Evolutionary conservation across 2,888 invertebrate species (phyloP).

Genomic region (Agrotis exclamationis): DNA sequence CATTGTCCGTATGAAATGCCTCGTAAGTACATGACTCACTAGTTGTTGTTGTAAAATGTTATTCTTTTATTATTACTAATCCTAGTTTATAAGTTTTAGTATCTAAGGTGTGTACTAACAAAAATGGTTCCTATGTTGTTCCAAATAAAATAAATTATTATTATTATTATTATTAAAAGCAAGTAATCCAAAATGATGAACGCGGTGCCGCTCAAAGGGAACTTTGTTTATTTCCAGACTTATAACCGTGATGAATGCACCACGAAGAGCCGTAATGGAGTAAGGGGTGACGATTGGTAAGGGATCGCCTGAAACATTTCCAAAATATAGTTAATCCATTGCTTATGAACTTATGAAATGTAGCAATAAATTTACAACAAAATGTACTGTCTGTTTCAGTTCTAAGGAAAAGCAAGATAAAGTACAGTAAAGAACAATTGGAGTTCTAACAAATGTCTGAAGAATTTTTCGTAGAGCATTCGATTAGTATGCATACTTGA

Average conservation of each 20-base stretch:
- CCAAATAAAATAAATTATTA: too few relatives aligned
- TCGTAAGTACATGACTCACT: too few relatives aligned
- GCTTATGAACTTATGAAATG: slow-evolving; percentile 25
- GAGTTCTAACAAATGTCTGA: slow-evolving; percentile 10
- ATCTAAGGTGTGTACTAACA: too few relatives aligned
- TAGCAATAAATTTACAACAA: slow-evolving; percentile 43
- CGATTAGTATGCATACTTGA: slow-evolving; percentile 21
- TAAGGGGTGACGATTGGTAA: slow-evolving; percentile 1
- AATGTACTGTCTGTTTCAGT: slow-evolving; percentile 46
- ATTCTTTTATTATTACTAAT: too few relatives aligned
- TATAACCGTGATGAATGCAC: slow-evolving; percentile 43
- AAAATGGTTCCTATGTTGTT: too few relatives aligned
- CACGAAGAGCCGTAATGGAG: slow-evolving; percentile 27
- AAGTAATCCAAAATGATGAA: slow-evolving; percentile 46
- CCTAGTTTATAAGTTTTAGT: too few relatives aligned
- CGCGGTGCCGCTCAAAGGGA: slow-evolving; percentile 16
- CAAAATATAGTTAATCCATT: slow-evolving; percentile 44
- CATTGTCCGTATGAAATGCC: too few relatives aligned
- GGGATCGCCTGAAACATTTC: slow-evolving; percentile 44
- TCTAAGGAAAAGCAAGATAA: slow-evolving; percentile 44
- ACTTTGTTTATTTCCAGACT: slow-evolving; percentile 45
- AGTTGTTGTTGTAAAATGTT: too few relatives aligned
- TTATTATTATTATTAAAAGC: too few relatives aligned
- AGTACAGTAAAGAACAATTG: slow-evolving; percentile 27
- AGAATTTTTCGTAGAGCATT: slow-evolving; percentile 18